These are phyloP conservation scores for Suillia variegata DNA, from an alignment of 2,888 invertebrate species.

Conservation along the genomic window DNA sequence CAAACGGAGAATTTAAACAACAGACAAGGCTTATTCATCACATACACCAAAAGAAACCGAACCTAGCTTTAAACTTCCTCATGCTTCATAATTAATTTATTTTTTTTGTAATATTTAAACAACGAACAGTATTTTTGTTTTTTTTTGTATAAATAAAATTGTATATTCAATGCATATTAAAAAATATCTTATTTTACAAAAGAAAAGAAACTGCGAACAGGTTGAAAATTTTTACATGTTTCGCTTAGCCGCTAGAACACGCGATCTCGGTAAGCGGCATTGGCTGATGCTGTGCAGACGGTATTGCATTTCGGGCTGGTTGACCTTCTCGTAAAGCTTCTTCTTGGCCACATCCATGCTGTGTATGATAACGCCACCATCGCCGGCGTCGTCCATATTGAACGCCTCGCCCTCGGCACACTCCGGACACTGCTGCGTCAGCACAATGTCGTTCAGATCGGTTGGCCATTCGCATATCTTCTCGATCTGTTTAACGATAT, in stretches of 20 bases:
- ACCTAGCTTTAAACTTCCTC: too few relatives aligned
- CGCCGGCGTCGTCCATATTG: conserved; percentile 55
- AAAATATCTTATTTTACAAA: too few relatives aligned
- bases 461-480: conserved; percentile 58
- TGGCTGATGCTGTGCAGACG: conserved; percentile 58
- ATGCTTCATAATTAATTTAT: conserved; percentile 35
- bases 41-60: background rate
- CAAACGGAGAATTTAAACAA: background rate
- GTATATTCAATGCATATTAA: too few relatives aligned
- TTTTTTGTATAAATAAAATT: too few relatives aligned
- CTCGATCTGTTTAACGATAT: conserved; percentile 52
- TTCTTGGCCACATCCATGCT: conserved; percentile 42
- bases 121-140: too few relatives aligned
- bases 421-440: conserved; percentile 60
- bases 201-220: too few relatives aligned
- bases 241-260: conserved; percentile 52
- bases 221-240: conserved; percentile 38
- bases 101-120: background rate
- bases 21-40: conserved; percentile 12
- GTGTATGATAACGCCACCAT: conserved; percentile 43
- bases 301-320: conserved; percentile 60
- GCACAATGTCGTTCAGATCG: conserved; percentile 62
- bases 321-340: conserved; percentile 54
- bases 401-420: conserved; percentile 60
- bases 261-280: conserved; percentile 57